Conservation (phyloP, 2,797 vertebrate species). For the Caiman crocodilus region DNA sequence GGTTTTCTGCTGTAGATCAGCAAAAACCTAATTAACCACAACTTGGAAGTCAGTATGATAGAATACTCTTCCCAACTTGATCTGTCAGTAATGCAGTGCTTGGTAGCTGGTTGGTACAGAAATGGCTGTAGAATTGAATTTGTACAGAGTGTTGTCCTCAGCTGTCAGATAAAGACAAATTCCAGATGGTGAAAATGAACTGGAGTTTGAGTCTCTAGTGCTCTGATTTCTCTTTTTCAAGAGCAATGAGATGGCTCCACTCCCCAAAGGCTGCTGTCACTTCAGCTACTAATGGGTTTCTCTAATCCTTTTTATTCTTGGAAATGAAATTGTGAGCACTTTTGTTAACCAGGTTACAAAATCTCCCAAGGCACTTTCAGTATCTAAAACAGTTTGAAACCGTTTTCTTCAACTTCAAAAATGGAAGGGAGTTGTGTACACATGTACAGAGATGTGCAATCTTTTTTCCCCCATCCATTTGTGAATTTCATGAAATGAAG, state of each 20-base stretch:
- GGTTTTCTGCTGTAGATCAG: conserved; percentile 37
- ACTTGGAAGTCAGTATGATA: conserved; percentile 40
- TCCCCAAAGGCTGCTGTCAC: conserved; percentile 67
- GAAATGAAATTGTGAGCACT: conserved; percentile 58
- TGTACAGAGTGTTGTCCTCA: conserved; percentile 62
- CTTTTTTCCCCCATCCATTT: not conserved
- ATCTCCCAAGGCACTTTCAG: conserved; percentile 46
- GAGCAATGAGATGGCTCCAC: conserved; percentile 54
- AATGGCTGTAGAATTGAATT: conserved; percentile 59
- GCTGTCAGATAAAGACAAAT: conserved; percentile 71
- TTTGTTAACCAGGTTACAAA: conserved; percentile 64
- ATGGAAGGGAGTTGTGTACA: not conserved
- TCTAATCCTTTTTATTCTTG: conserved; percentile 65
- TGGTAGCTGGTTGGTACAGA: conserved; percentile 42
- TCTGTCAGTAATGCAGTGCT: conserved; percentile 57
- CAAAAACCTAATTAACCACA: conserved; percentile 54
- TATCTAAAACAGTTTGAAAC: conserved; percentile 44
- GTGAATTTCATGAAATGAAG: not conserved
- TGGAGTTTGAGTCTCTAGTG: conserved; percentile 42
- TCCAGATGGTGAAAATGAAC: conserved; percentile 68
- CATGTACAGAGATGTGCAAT: fast-evolving
- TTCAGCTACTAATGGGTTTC: conserved; percentile 74
- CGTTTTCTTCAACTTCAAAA: conserved; percentile 21
- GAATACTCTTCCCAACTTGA: conserved; percentile 52
- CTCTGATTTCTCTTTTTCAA: conserved; percentile 60